Conservation (phyloP, 1,140 invertebrate genomes). For the Dendroctonus ponderosae region DNA sequence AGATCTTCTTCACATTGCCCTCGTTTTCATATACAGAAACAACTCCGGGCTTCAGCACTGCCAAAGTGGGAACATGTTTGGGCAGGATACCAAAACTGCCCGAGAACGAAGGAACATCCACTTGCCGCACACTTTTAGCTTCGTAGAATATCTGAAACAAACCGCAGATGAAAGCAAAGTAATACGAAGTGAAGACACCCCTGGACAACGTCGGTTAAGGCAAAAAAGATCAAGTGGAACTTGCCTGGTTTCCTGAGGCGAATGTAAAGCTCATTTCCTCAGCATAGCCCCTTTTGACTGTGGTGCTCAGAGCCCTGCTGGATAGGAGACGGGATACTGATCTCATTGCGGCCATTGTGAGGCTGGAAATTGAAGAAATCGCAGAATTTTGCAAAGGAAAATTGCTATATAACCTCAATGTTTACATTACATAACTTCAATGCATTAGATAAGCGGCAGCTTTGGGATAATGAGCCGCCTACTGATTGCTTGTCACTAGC, state of each 20-base stretch:
- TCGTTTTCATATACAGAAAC: slow-evolving; percentile 90
- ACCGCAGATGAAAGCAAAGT: neutral
- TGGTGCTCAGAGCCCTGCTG: slow-evolving; percentile 39
- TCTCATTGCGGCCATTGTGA: slow-evolving; percentile 46
- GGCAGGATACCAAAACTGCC: slow-evolving; percentile 96
- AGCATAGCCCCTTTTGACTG: slow-evolving; percentile 55
- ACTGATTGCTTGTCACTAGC: too few relatives aligned
- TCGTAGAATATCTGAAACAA: slow-evolving; percentile 86
- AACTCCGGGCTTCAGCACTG: slow-evolving; percentile 94
- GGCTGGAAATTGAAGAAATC: too few relatives aligned
- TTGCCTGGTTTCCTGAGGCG: slow-evolving; percentile 81
- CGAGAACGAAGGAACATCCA: slow-evolving; percentile 97
- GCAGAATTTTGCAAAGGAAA: too few relatives aligned
- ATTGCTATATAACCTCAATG: too few relatives aligned
- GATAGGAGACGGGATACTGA: slow-evolving; percentile 47
- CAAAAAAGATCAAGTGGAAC: neutral
- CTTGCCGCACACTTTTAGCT: slow-evolving; percentile 83
- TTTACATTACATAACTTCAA: too few relatives aligned
- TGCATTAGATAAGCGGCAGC: too few relatives aligned
- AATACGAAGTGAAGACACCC: neutral
- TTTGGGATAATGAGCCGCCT: too few relatives aligned
- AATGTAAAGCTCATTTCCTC: slow-evolving; percentile 86
- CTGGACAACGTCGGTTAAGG: too few relatives aligned
- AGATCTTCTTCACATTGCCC: slow-evolving; percentile 81
- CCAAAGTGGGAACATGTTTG: slow-evolving; percentile 94